Evolutionary conservation across 2,797 vertebrate genomes (phyloP), one percentile per base, ranked within the genome.

Genomic region (Coregonus suidteri): DNA sequence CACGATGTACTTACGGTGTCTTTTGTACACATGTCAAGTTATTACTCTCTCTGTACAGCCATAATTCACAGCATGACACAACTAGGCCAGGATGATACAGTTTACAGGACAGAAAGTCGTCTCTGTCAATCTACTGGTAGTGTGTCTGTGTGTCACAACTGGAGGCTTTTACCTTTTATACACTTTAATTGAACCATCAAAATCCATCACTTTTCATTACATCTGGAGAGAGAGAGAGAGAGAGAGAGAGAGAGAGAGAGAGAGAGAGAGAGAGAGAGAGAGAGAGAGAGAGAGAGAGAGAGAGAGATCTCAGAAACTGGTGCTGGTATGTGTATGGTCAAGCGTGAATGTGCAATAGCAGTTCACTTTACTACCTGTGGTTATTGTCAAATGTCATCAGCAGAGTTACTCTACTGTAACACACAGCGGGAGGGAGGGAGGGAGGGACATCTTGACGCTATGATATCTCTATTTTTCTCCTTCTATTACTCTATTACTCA

Each of bases 311-410:
- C 14, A 34, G 65, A 67, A 67, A 18, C 65, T 14, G n/a, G 4
- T 31, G 14, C 31, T 35, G 14, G 65, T 35, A 67, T 67, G 65
- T 66, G 64, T 66, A 30, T 13, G 30, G 13, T 20, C 25, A 31
- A 66, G 15, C 20, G 31, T 68, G 13, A 35, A 30, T 37, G 31
- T 16, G 66, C 31, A 35, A 35, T 68, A 68, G 37, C 66, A 68
- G 66, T 37, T 35, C 66, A 67, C 30, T 66, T 66, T 34, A 35
- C 66, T 68, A 35, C 66, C 31, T 68, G 66, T 68, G 66, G 66
- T 68, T 25, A 65, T 31, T 67, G 34, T 68, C 66, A 68, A 68
- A 68, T 68, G 66, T 68, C 66, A 35, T 68, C 66, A 68, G 66
- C 4, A 16, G 66, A 68, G 66, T 68, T 68, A 68, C 31, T 68